Evolutionary conservation across 2,797 vertebrate species (phyloP).

Genomic region (Diceros bicornis): DNA sequence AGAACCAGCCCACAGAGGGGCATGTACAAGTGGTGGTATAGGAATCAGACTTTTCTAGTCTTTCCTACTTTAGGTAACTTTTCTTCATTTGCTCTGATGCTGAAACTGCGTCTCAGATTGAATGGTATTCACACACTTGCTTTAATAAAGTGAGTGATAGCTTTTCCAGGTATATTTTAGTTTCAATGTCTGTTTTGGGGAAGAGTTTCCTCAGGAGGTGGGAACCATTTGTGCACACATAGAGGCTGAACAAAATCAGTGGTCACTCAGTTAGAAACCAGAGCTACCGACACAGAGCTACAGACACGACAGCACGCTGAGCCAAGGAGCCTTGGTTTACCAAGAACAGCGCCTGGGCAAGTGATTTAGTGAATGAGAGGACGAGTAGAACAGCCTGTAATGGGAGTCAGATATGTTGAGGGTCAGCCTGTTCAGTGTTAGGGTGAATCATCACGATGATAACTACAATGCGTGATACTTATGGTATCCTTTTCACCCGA

Average conservation of each 20-base stretch:
- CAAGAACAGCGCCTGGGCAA: background rate
- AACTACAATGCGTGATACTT: background rate
- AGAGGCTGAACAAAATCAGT: background rate
- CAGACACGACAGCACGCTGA: accelerated
- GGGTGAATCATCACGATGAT: background rate
- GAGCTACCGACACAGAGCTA: no score
- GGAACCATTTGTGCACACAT: background rate
- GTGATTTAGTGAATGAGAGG: background rate
- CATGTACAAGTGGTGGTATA: accelerated
- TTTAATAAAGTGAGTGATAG: background rate
- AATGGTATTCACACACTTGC: background rate
- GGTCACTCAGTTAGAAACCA: background rate
- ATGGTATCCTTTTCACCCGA: background rate
- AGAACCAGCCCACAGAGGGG: background rate
- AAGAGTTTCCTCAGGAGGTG: background rate
- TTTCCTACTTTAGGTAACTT: background rate
- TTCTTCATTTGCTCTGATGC: background rate
- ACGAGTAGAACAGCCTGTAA: background rate
- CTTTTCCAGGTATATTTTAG: background rate
- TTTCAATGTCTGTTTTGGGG: background rate
- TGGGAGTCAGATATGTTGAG: background rate
- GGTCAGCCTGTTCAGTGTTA: background rate
- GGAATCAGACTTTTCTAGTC: background rate
- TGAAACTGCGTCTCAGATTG: background rate
- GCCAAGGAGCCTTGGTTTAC: background rate